Evolutionary conservation across 1,140 invertebrate genomes (phyloP).

Genomic region (Ips typographus): DNA sequence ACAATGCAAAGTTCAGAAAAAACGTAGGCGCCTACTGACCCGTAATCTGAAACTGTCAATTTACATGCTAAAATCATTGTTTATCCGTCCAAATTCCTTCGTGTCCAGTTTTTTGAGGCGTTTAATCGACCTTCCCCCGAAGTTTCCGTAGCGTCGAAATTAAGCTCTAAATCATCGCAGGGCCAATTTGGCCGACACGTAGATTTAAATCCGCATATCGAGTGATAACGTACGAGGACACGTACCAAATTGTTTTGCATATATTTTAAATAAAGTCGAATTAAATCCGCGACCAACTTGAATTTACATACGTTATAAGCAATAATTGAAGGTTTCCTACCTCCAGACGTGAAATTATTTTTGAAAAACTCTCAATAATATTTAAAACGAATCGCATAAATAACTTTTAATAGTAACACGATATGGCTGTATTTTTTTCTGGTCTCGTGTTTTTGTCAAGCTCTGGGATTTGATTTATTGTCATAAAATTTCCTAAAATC

Average conservation of each 20-base stretch:
- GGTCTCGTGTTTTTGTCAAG: no score
- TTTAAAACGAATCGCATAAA: constrained; percentile 33
- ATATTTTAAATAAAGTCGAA: constrained; percentile 43
- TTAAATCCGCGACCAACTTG: constrained; percentile 43
- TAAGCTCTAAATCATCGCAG: constrained; percentile 12
- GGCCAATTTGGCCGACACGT: constrained; percentile 18
- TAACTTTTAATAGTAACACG: constrained; percentile 29
- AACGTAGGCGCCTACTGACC: no score
- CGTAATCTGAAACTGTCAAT: no score
- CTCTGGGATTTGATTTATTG: no score
- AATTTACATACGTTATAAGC: constrained; percentile 43
- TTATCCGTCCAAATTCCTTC: no score
- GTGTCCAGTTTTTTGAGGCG: no score
- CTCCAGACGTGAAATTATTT: constrained; percentile 21
- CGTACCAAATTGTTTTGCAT: constrained; percentile 40
- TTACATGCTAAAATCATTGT: no score
- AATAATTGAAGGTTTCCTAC: constrained; percentile 29
- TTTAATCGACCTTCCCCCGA: no score
- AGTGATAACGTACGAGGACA: constrained; percentile 33
- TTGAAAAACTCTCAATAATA: constrained; percentile 18
- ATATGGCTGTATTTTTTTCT: constrained; percentile 22
- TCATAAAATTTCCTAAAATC: no score
- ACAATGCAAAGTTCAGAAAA: no score
- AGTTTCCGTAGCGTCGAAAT: neutral
- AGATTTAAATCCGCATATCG: constrained; percentile 22